Conservation (phyloP, 2,113 vertebrate species). For the Sigmodon hispidus region DNA sequence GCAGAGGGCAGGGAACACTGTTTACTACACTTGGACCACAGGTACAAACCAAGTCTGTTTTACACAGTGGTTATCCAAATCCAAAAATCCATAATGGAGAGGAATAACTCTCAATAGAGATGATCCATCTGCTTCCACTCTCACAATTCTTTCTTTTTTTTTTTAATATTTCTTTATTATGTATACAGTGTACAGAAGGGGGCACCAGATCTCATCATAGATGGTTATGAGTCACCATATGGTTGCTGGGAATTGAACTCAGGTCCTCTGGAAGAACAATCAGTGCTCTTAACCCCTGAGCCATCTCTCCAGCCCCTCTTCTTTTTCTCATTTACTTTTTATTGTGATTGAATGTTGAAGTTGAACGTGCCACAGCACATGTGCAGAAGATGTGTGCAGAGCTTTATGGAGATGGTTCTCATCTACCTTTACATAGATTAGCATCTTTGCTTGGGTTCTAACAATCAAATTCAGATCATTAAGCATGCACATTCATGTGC, state of each 20-base stretch:
- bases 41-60: not conserved
- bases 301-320: too few relatives aligned
- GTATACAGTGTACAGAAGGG: too few relatives aligned
- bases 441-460: not conserved
- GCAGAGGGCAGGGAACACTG: not conserved
- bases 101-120: not conserved
- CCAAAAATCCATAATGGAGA: not conserved
- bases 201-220: too few relatives aligned
- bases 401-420: not conserved
- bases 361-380: not conserved
- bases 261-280: too few relatives aligned
- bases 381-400: not conserved
- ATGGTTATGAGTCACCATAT: too few relatives aligned
- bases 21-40: not conserved
- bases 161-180: too few relatives aligned
- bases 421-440: too few relatives aligned
- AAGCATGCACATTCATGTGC: not conserved
- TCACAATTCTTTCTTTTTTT: not conserved
- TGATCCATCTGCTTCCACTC: not conserved
- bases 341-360: not conserved
- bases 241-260: too few relatives aligned
- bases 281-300: too few relatives aligned
- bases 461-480: not conserved
- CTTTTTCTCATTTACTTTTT: not conserved
- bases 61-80: not conserved